phyloP scores from a whole-genome alignment of 1,140 invertebrate genomes.

The Octopus sinensis region DNA sequence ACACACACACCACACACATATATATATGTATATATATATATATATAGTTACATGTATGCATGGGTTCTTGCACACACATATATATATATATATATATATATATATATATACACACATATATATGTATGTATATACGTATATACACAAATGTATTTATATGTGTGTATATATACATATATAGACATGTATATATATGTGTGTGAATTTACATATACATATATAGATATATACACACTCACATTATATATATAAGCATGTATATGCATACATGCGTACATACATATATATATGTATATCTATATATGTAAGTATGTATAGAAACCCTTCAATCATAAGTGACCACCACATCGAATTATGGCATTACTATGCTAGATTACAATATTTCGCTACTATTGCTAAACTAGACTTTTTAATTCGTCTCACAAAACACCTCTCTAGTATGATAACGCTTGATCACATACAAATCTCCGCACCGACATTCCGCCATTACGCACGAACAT shows the following conservation, averaged over 20 bases:
- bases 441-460: too few species aligned
- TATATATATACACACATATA: background rate
- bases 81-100: background rate
- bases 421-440: too few species aligned
- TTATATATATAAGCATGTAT: background rate
- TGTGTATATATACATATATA: background rate
- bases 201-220: background rate
- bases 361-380: too few species aligned
- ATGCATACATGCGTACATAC: background rate
- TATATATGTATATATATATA: too few species aligned
- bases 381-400: too few species aligned
- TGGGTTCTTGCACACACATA: background rate
- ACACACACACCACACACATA: too few species aligned
- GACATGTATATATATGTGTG: background rate
- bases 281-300: background rate
- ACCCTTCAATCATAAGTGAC: too few species aligned
- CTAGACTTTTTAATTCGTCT: too few species aligned
- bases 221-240: background rate
- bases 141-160: background rate
- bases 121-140: slow-evolving; percentile 1
- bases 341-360: too few species aligned
- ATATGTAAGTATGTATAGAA: background rate
- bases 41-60: background rate
- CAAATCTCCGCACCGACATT: too few species aligned
- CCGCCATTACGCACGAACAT: too few species aligned